Evolutionary conservation across 2,797 vertebrate genomes (phyloP), one percentile per base, ranked within the genome.

Genomic region (Microchirus variegatus): DNA sequence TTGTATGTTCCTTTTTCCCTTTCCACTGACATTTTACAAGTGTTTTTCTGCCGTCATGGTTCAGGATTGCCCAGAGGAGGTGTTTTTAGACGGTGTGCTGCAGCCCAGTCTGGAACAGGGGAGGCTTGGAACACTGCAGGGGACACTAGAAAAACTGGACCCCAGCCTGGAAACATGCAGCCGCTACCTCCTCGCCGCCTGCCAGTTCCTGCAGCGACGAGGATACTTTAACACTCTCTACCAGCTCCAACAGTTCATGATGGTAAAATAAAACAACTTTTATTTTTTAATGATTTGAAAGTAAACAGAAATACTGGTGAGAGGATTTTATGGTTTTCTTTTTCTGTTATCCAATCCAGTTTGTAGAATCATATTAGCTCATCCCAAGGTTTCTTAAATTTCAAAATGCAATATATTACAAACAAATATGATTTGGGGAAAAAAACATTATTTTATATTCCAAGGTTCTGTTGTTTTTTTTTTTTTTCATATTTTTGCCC

Each of bases 221-320:
- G 93, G 91, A 73, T 94, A 95, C 81, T 98, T 90, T 85, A 92
- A 99, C 82, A 95, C 96, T 17, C 91, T 99, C 4, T 99, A 98
- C 70, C 96, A 98, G 75, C 87, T 99, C 5, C 98, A 99, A 70
- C 95, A 97, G 86, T 99, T 99, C 81, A 99, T 99, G 97, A 98
- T 93, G 94, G 98, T 99, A 35, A 19, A 44, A 31, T 1, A 31
- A 22, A 22, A 22, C 2, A 22, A 22, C 31, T 31, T 31, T 8
- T 8, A 5, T 31, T 31, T 8, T 31, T 31, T 31, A 31, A 31
- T 31, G 4, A 31, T 8, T 31, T 31, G 31, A 31, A 31, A 4
- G 31, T 31, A 6, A 6, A 31, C 31, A 31, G 31, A 31, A 31
- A 31, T 31, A 6, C 5, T 8, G 7, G 31, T 31, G 5, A 31